Evolutionary conservation across 2,888 invertebrate genomes (phyloP).

Genomic region (Calliopum simillimum): DNA sequence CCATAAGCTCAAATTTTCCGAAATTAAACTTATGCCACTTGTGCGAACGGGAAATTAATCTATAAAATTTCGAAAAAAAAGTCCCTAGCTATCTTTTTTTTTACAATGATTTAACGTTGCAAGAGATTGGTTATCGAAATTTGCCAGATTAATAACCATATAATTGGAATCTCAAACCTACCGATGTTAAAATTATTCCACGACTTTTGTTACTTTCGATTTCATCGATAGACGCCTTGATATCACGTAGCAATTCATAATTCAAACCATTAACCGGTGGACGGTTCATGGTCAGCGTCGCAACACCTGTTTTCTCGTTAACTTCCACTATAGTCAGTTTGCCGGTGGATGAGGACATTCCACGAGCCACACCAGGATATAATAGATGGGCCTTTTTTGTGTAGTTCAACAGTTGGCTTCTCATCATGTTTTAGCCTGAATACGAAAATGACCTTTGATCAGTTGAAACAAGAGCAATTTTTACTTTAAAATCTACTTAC

Average conservation of each 20-base stretch:
- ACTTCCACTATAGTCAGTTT: slow-evolving; percentile 71
- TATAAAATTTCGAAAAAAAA: too few relatives aligned
- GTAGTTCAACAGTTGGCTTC: slow-evolving; percentile 15
- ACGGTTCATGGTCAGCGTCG: slow-evolving; percentile 79
- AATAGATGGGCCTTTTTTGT: slow-evolving; percentile 11
- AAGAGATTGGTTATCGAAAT: too few relatives aligned
- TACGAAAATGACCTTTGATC: slow-evolving; percentile 27
- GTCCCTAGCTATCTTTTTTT: too few relatives aligned
- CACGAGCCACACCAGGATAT: slow-evolving; percentile 17
- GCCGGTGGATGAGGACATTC: background rate
- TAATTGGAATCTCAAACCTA: slow-evolving; percentile 55
- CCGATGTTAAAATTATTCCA: slow-evolving; percentile 85
- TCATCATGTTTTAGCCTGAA: slow-evolving; percentile 7
- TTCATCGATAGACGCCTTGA: slow-evolving; percentile 75
- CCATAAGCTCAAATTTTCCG: too few relatives aligned
- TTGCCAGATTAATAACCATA: too few relatives aligned
- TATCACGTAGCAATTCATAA: slow-evolving; percentile 75
- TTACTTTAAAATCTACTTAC: background rate
- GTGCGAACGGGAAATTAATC: too few relatives aligned
- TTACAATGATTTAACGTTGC: too few relatives aligned
- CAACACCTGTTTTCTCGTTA: slow-evolving; percentile 76
- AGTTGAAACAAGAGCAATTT: background rate
- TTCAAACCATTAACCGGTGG: slow-evolving; percentile 87
- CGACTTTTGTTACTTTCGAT: slow-evolving; percentile 71
- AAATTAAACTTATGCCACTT: too few relatives aligned